Evolutionary conservation across 2,113 vertebrate species (phyloP).

Genomic region (Salvelinus alpinus): DNA sequence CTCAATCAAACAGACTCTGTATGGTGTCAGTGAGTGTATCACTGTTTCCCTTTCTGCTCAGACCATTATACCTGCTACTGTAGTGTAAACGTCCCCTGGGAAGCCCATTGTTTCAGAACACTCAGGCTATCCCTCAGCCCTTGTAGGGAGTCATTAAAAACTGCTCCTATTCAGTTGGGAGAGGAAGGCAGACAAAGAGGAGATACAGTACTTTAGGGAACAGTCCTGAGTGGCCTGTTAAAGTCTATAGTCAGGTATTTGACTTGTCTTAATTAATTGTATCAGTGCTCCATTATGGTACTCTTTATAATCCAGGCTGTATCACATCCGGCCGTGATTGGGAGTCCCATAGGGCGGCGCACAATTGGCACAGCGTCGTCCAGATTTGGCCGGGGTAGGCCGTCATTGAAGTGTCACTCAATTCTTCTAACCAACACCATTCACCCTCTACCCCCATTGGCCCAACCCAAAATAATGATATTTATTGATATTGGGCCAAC

Average conservation of each 20-base stretch:
- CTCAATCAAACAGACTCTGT: no score
- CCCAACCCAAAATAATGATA: not conserved
- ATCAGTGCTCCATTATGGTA: conserved; percentile 23
- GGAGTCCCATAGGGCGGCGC: no score
- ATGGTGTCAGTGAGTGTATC: not conserved
- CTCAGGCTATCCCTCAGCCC: conserved; percentile 15
- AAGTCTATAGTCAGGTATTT: not conserved
- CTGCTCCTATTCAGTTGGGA: conserved; percentile 39
- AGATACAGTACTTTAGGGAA: conserved; percentile 27
- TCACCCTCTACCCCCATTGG: not conserved
- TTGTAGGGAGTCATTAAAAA: conserved; percentile 28
- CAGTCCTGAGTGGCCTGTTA: not conserved
- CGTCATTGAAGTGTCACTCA: conserved; percentile 11
- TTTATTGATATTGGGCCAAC: not conserved
- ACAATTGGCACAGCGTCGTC: no score
- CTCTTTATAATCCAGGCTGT: not conserved
- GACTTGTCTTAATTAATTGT: conserved; percentile 16
- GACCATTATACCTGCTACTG: not conserved
- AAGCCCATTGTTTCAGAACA: conserved; percentile 11
- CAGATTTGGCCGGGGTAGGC: no score
- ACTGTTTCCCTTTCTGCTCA: not conserved
- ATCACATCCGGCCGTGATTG: no score
- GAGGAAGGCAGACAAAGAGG: conserved; percentile 33
- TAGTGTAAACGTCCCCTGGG: not conserved
- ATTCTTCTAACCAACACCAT: not conserved